These are phyloP conservation scores for Lycodopsis pacificus DNA, from an alignment of 2,797 vertebrate genomes.

Conservation along the genomic window DNA sequence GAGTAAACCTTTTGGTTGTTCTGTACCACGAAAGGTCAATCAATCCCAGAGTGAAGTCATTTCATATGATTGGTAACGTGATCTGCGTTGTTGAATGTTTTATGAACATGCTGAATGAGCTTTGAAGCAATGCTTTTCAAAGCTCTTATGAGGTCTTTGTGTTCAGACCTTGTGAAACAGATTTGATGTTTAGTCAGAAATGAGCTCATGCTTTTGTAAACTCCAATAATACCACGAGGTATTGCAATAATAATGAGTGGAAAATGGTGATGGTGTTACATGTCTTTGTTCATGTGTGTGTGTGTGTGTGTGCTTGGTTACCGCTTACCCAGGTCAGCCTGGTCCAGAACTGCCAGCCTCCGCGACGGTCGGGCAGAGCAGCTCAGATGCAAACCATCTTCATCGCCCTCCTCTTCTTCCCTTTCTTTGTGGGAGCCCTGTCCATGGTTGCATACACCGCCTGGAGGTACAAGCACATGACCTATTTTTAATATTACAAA, in stretches of 20 bases:
- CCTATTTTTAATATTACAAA: neutral
- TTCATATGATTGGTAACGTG: conserved; percentile 49
- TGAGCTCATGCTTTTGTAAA: conserved; percentile 1
- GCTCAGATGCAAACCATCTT: conserved; percentile 95
- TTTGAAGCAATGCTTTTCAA: conserved; percentile 37
- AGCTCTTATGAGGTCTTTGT: conserved; percentile 10
- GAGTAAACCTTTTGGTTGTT: conserved; percentile 7
- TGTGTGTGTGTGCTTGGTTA: conserved; percentile 4
- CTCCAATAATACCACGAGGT: neutral
- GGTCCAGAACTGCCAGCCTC: conserved; percentile 93
- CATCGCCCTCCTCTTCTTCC: conserved; percentile 92
- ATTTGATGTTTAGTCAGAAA: neutral
- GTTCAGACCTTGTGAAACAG: conserved; percentile 20
- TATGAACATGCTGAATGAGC: conserved; percentile 49
- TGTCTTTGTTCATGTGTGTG: neutral
- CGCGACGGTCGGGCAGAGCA: conserved; percentile 89
- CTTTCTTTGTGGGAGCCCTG: conserved; percentile 90
- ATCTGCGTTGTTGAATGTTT: conserved; percentile 61
- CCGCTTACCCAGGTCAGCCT: conserved; percentile 87
- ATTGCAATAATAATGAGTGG: neutral
- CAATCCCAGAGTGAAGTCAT: conserved; percentile 34
- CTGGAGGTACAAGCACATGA: conserved; percentile 88
- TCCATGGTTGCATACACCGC: conserved; percentile 87
- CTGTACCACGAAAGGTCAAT: conserved; percentile 19
- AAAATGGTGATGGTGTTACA: neutral